Conservation (phyloP, 2,888 invertebrate species). For the Lepidochrysops patricia region DNA sequence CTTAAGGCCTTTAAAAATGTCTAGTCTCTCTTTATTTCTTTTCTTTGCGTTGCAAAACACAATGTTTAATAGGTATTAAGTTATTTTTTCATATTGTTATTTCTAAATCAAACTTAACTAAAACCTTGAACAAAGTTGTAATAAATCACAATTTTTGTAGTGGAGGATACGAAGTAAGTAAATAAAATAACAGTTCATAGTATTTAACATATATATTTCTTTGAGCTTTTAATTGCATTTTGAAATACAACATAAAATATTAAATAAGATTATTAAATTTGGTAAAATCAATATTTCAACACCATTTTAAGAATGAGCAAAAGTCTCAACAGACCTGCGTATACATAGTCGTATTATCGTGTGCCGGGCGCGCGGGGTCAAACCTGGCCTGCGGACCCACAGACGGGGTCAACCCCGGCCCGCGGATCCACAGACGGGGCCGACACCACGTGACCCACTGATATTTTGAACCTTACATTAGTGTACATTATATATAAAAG, state of each 20-base stretch:
- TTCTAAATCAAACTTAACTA: neutral
- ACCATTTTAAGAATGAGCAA: constrained; percentile 77
- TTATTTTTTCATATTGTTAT: neutral
- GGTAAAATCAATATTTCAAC: constrained; percentile 81
- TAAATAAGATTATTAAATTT: constrained; percentile 85
- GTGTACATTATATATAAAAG: constrained; percentile 73
- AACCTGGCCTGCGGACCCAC: neutral
- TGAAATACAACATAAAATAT: constrained; percentile 89
- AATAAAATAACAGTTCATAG: constrained; percentile 70
- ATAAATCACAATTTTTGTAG: neutral
- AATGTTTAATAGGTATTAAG: neutral
- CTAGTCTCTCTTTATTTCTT: no score
- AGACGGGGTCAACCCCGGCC: neutral
- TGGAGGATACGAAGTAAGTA: constrained; percentile 33
- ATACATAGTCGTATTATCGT: constrained; percentile 81
- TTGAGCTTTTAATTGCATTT: constrained; percentile 90
- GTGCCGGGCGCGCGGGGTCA: constrained; percentile 25
- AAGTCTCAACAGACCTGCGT: constrained; percentile 80
- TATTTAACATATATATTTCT: constrained; percentile 90
- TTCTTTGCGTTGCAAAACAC: no score
- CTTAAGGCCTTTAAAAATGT: no score
- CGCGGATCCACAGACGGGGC: neutral
- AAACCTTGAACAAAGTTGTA: neutral
- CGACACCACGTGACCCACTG: constrained; percentile 26
- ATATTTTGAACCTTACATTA: constrained; percentile 61